Base-by-base conservation (phyloP, 2,113 vertebrate species). In the Pheucticus melanocephalus region DNA sequence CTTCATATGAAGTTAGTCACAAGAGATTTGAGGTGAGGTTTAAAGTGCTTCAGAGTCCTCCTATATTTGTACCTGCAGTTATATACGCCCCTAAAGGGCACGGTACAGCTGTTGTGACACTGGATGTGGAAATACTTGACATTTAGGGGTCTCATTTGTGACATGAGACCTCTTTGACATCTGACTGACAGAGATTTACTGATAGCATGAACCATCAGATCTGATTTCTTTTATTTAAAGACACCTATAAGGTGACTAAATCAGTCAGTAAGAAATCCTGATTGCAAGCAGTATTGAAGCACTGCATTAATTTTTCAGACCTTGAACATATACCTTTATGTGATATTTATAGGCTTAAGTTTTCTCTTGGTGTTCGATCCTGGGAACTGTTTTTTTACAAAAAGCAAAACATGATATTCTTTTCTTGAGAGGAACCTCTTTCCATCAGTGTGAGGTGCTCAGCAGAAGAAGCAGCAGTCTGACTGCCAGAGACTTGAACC, bases 301-400 rank as follows among this genome's bases (percentile, higher is more conserved):
- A 51, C 56, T 60, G 25, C 72, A 48, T 97, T 88, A 80, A 86
- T 88, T 91, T 94, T 94, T 95, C 60, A 97, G 72, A 73, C 35
- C 56, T 73, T 78, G 64, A 81, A 60, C 25, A 63, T 77, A 54
- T 70, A 48, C 31, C 37, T 95, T 30, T 66, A 65, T 91, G 51
- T 78, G 72, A 75, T 90, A 94, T 92, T 97, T 84, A 92, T 94
- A 90, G 42, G 24, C 4, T 48, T 90, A 93, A 92, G 48, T 80
- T 86, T 81, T 75, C 35, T 93, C 59, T 47, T 94, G 47, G 19
- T 20, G 22, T 90, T 95, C 77, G 47, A 81, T 90, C 24, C 21
- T 77, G 33, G 44, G 33, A 78, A 21, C 24, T 54, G 19, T 82
- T 95, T 73, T 56, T 78, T 88, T 88, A 68, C 39, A 69, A 47